These are phyloP conservation scores for Gallinago undulata DNA, from an alignment of 2,113 vertebrate species.

Conservation along the genomic window DNA sequence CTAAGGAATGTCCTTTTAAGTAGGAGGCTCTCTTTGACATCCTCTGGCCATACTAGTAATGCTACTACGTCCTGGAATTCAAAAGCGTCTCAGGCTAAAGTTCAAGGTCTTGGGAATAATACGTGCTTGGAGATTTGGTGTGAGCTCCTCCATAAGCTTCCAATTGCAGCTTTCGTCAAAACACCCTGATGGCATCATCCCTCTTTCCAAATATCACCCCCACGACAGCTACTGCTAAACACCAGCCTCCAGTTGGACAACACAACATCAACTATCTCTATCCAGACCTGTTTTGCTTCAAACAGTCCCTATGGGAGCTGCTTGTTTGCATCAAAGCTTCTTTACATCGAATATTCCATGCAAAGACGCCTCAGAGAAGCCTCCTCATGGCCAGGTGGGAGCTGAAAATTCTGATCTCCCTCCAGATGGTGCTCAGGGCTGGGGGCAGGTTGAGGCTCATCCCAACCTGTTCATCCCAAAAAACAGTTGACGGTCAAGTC, in stretches of 20 bases:
- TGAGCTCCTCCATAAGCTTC: background rate
- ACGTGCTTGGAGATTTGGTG: background rate
- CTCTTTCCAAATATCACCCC: background rate
- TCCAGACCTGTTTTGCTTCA: background rate
- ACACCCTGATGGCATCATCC: background rate
- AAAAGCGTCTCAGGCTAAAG: background rate
- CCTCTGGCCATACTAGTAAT: background rate
- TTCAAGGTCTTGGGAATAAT: background rate
- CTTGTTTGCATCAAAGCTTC: background rate
- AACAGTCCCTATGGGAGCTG: background rate
- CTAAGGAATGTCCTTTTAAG: background rate
- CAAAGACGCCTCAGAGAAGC: background rate
- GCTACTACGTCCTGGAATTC: background rate
- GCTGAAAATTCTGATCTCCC: background rate
- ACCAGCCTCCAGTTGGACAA: background rate
- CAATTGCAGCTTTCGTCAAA: background rate
- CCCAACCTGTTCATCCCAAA: background rate
- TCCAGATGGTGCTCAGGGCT: background rate
- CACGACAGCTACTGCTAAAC: background rate
- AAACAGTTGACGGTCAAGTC: rapidly evolving
- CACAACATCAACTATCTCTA: background rate
- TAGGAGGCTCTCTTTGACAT: background rate
- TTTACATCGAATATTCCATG: background rate
- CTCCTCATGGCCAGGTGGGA: background rate
- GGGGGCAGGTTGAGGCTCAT: background rate